These are phyloP conservation scores for Campoplex nolae DNA, from an alignment of 2,888 invertebrate species.

Conservation along the genomic window DNA sequence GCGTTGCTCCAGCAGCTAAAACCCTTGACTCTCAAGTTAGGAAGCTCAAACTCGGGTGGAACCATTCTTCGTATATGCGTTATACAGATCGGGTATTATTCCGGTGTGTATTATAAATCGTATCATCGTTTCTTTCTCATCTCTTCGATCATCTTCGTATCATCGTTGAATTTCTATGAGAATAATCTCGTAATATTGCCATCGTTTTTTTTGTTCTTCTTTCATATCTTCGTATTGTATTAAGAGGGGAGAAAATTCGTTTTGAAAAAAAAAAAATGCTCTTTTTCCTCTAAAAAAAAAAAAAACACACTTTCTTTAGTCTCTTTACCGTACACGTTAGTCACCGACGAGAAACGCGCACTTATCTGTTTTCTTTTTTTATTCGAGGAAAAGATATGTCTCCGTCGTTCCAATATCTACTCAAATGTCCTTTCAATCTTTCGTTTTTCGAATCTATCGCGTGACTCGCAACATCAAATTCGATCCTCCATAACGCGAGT, in stretches of 20 bases:
- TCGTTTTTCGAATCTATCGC: conserved; percentile 7
- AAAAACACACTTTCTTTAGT: conserved; percentile 11
- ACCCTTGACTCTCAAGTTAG: conserved; percentile 84
- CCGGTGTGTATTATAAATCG: conserved; percentile 49
- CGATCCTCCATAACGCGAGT: conserved; percentile 39
- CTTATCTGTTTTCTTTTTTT: conserved; percentile 47
- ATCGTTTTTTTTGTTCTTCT: conserved; percentile 41
- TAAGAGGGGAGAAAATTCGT: conserved; percentile 48
- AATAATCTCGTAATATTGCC: conserved; percentile 66
- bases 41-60: conserved; percentile 80
- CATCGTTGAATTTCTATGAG: conserved; percentile 36
- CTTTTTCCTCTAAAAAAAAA: conserved; percentile 17
- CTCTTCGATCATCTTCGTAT: conserved; percentile 54
- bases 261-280: conserved; percentile 22
- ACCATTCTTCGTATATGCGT: conserved; percentile 68
- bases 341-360: not conserved
- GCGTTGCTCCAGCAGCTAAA: conserved; percentile 80
- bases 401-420: conserved; percentile 50
- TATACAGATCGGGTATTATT: conserved; percentile 38
- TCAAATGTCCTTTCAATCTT: conserved; percentile 1
- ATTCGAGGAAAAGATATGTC: conserved; percentile 72
- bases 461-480: conserved; percentile 43
- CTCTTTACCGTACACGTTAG: conserved; percentile 11
- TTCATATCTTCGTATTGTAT: not conserved
- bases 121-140: conserved; percentile 24